Evolutionary conservation across 2,113 vertebrate species (phyloP).

Genomic region (Noctilio leporinus): DNA sequence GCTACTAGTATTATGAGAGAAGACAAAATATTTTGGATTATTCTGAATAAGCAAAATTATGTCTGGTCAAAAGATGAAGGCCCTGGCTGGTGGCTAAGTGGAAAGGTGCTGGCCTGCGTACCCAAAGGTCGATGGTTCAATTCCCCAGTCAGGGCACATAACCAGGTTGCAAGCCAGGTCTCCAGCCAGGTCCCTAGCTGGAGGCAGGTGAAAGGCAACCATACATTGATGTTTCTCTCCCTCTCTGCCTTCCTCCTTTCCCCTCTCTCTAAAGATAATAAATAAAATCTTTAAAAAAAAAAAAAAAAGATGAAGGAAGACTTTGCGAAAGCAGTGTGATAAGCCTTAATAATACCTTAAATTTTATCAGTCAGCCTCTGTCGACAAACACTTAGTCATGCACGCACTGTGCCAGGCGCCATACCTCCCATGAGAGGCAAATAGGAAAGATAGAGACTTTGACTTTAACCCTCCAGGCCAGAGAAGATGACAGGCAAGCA

Average conservation of each 20-base stretch:
- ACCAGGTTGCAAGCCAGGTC: no score
- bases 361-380: neutral
- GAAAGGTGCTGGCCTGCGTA: no score
- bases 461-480: neutral
- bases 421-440: neutral
- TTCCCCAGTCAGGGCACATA: no score
- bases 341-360: neutral
- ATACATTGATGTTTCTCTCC: no score
- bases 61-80: neutral
- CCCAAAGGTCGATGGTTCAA: no score
- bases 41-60: neutral
- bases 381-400: neutral
- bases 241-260: no score
- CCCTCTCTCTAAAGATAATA: no score
- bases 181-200: no score
- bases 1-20: neutral
- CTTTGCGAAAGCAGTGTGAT: neutral
- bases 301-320: neutral
- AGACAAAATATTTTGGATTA: neutral
- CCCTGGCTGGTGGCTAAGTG: no score
- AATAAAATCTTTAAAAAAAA: no score
- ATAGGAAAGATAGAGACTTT: neutral
- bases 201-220: no score
- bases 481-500: neutral
- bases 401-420: accelerated